Evolutionary conservation across 2,797 vertebrate species (phyloP), one percentile per base, ranked within the genome.

Genomic region (Glossophaga mutica): DNA sequence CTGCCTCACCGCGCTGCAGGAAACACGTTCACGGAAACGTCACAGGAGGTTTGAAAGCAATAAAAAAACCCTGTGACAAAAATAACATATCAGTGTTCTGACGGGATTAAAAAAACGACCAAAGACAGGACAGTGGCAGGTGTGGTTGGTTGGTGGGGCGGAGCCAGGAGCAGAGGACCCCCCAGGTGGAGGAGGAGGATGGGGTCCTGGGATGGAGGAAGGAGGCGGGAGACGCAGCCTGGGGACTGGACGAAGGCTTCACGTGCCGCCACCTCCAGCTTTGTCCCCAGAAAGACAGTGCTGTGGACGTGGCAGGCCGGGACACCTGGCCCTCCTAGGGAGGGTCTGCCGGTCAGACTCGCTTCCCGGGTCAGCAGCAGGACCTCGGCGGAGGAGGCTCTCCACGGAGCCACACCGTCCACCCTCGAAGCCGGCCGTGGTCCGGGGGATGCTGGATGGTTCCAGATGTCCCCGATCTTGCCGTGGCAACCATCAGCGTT

Each of bases 341-440:
- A 14, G 19, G 16, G 29, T 11, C 79, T 22, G n/a, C 39, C 0
- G 3, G 22, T 1, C 4, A 11, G 57, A 29, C 16, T 0, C 6
- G 19, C 10, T 22, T 26, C 65, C 34, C 16, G 1, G 21, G 39
- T 32, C 32, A 5, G 18, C 16, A 0, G 50, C 10, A 0, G 1
- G 73, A 67, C 29, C 0, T 3, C 29, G 15, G 70, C 29, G 2
- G 34, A 50, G 46, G 70, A 11, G 44, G 9, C 55, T 7, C 12
- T 0, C 0, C 9, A 26, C 37, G 4, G 2, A 8, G 52, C 67
- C 68, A 4, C 32, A 4, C 12, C 15, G 0, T 18, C 55, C 4
- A 2, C 42, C 67, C 0, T 11, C 26, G n/a, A 19, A 4, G 24
- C 3, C 26, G 5, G 2, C 4, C 22, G 1, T 32, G 62, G 74